Base-by-base conservation (phyloP, 2,888 invertebrate species). In the Hydropsyche betteni region DNA sequence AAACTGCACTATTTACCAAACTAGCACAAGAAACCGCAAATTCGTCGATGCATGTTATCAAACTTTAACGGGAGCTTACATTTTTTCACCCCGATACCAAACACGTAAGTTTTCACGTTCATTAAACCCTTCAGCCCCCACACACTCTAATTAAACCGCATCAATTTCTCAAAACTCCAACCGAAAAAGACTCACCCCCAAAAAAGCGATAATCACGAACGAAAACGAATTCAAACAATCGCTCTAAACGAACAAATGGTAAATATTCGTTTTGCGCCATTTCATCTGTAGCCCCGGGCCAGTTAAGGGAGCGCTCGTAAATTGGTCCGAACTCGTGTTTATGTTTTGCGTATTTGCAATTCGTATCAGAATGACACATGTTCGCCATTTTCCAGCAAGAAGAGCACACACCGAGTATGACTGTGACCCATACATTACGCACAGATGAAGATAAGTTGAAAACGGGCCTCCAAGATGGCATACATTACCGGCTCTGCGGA, bases 321-420 rank as follows among this genome's bases (percentile, higher is more conserved):
- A 64, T 64, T 64, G 64, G 64, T 24, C 64, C 64, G 34, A 64
- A 64, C 44, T 6, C 44, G 44, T 10, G 44, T 44, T 44, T 44
- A 44, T 44, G 44, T 44, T 44, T 44, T 44, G 12, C 36, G 36
- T 64, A 64, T 64, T 64, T 64, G 64, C 64, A 64, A 64, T 64
- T 64, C 64, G 64, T 64, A 64, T 64, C 64, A 64, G 64, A 64
- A 64, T 64, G 64, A 64, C 64, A 64, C 64, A 64, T 64, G 64
- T 64, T 64, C 33, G 36, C 36, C 36, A 64, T 61, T 61, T 61
- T n/a, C 33, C 24, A 12, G 36, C 34, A 64, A 36, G 34, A 36
- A 34, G 12, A 36, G 34, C 64, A 44, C 44, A 44, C 10, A 44
- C 5, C 4, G 4, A 14, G 16, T 12, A 36, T 64, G 44, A 44